These are phyloP conservation scores for Coregonus ussuriensis DNA, from an alignment of 2,797 vertebrate species.

Conservation along the genomic window DNA sequence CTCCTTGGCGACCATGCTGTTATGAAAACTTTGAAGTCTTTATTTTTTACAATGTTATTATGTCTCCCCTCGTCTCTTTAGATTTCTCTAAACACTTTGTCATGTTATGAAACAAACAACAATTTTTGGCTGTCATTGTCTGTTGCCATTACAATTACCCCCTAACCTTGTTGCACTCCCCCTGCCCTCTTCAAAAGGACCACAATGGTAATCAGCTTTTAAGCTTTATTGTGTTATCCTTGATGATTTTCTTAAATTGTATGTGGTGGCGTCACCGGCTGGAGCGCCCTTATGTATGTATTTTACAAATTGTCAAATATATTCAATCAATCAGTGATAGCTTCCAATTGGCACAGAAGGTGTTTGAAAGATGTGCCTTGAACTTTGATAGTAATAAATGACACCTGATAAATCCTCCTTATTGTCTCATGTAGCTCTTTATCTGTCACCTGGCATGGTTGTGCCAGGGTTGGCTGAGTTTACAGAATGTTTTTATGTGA, in stretches of 20 bases:
- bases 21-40: not conserved
- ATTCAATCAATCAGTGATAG: not conserved
- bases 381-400: conserved; percentile 1
- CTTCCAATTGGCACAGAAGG: not conserved
- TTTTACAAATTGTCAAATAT: no score
- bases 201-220: no score
- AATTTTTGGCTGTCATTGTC: no score
- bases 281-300: no score
- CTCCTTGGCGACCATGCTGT: not conserved
- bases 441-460: not conserved
- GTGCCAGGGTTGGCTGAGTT: not conserved
- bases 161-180: no score
- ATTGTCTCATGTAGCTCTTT: not conserved
- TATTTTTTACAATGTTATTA: not conserved
- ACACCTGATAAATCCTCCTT: conserved; percentile 3
- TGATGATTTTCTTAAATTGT: no score
- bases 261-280: no score
- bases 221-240: no score
- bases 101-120: not conserved
- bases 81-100: conserved; percentile 9
- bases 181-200: no score
- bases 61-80: conserved; percentile 1
- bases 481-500: not conserved
- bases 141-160: no score
- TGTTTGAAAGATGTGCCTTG: not conserved